phyloP scores from a whole-genome alignment of 2,888 invertebrate genomes.

The Leuctra nigra region DNA sequence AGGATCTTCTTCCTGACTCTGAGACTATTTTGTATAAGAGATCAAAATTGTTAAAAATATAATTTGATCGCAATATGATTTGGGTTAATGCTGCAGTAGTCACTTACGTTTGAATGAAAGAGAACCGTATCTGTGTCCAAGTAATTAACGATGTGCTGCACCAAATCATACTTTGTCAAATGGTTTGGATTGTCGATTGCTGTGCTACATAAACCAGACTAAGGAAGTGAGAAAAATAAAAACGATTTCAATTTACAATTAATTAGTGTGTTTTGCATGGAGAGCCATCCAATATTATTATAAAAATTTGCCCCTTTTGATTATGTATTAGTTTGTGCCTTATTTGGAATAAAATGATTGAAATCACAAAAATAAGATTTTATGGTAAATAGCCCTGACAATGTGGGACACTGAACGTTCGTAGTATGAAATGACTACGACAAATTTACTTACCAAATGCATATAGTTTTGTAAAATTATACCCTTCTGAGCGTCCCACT shows the following conservation, averaged over 20 bases:
- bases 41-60: background rate
- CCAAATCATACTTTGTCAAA: constrained; percentile 65
- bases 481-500: constrained; percentile 87
- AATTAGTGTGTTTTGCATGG: too few relatives aligned
- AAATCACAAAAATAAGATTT: background rate
- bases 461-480: constrained; percentile 70
- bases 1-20: constrained; percentile 65
- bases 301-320: too few relatives aligned
- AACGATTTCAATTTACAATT: background rate
- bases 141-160: constrained; percentile 70
- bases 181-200: constrained; percentile 88
- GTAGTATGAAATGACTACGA: too few relatives aligned
- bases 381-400: background rate
- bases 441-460: constrained; percentile 72
- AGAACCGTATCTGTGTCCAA: constrained; percentile 76
- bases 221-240: constrained; percentile 31
- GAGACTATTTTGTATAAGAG: background rate
- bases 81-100: background rate
- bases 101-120: constrained; percentile 54
- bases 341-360: background rate
- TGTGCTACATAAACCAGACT: constrained; percentile 83
- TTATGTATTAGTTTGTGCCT: too few relatives aligned
- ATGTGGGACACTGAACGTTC: background rate
- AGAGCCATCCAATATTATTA: too few relatives aligned
- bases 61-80: background rate